Percentiles rank a stretch among this genome's conserved stretches.
phyloP scores from a whole-genome alignment of 1,140 invertebrate species.

The Drosophila saltans region DNA sequence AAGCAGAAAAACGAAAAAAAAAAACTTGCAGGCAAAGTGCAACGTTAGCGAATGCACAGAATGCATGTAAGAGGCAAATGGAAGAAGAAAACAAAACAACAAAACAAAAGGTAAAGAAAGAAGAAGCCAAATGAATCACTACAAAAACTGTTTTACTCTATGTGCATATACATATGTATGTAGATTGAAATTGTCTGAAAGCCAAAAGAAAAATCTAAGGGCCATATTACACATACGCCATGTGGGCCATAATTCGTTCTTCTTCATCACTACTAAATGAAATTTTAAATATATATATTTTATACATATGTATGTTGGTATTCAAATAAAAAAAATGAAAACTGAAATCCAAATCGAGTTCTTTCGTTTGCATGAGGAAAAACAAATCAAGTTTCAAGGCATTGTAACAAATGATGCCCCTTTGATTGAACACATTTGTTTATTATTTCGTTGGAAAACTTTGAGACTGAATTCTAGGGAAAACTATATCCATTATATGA shows the following conservation, averaged over 20 bases:
- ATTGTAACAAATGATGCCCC: too few species aligned
- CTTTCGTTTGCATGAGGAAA: too few species aligned
- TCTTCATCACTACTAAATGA: neutral
- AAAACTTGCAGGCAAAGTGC: slow-evolving; percentile 40
- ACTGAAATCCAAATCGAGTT: too few species aligned
- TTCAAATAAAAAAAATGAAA: too few species aligned
- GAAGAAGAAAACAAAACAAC: slow-evolving; percentile 22
- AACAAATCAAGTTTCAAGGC: too few species aligned
- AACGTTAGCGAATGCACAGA: slow-evolving; percentile 19
- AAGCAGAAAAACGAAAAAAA: slow-evolving; percentile 26
- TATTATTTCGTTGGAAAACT: too few species aligned
- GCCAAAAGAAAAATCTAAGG: neutral
- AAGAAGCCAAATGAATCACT: slow-evolving; percentile 47
- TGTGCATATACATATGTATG: neutral
- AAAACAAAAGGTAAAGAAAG: slow-evolving; percentile 14
- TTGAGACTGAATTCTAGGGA: too few species aligned
- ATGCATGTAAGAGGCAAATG: slow-evolving; percentile 11
- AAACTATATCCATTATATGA: too few species aligned
- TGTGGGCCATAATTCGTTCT: neutral
- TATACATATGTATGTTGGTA: too few species aligned
- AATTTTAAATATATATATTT: too few species aligned
- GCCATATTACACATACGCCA: slow-evolving; percentile 42
- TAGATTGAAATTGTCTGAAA: neutral
- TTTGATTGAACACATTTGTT: too few species aligned
- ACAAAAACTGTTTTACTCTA: slow-evolving; percentile 35